A percentile compares a stretch with the other conserved stretches of the same genome.
Evolutionary conservation across 2,113 vertebrate species (phyloP).

Genomic region (Rostratula benghalensis): DNA sequence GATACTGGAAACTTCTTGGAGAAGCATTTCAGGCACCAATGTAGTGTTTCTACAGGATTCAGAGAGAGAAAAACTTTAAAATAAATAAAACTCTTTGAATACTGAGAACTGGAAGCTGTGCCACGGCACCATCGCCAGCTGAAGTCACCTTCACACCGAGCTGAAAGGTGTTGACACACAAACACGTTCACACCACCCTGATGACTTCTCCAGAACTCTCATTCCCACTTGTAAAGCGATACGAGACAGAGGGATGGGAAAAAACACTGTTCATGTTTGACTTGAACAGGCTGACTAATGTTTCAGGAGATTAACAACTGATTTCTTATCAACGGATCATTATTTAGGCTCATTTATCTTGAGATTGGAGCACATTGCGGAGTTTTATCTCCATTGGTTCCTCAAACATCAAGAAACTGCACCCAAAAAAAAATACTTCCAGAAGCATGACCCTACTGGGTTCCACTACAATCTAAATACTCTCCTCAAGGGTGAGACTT

Average conservation of each 20-base stretch:
- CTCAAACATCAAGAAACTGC: neutral
- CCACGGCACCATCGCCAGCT: fast-evolving
- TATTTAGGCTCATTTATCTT: neutral
- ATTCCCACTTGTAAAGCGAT: neutral
- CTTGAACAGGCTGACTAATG: neutral
- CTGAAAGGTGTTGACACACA: neutral
- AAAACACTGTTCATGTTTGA: neutral
- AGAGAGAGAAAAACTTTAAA: neutral
- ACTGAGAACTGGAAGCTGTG: neutral
- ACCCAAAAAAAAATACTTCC: too few relatives aligned
- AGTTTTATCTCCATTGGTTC: neutral
- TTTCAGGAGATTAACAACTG: neutral
- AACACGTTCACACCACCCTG: neutral
- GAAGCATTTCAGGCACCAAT: neutral
- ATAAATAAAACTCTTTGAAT: neutral
- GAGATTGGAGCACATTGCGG: neutral
- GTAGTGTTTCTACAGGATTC: neutral
- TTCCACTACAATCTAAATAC: too few relatives aligned
- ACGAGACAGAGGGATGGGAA: neutral
- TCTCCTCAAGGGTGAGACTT: too few relatives aligned
- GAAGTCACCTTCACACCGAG: neutral
- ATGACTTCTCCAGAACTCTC: neutral
- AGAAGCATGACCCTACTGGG: neutral
- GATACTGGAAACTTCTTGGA: neutral
- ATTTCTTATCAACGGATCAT: neutral